A percentile compares a stretch with the other conserved stretches of the same genome.
Conservation (phyloP, 2,113 vertebrate species). For the Charadrius vociferus region DNA sequence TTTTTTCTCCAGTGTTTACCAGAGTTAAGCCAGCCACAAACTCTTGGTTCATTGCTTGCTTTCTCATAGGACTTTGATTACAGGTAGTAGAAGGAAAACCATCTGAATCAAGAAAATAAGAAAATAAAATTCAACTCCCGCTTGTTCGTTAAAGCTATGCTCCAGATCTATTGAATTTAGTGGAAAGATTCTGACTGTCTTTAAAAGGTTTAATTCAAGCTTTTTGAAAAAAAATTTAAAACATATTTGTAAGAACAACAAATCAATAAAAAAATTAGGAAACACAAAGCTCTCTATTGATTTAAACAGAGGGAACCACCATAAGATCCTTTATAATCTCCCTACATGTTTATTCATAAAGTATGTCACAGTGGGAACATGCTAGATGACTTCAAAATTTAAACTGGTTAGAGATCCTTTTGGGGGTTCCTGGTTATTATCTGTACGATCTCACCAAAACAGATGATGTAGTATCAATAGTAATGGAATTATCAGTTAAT, state of each 20-base stretch:
- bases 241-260: neutral
- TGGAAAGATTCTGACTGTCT: neutral
- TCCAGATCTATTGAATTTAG: neutral
- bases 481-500: slow-evolving; percentile 75
- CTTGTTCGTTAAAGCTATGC: neutral
- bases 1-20: neutral
- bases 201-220: neutral
- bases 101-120: neutral
- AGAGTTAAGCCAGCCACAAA: neutral
- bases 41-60: neutral
- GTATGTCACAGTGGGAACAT: neutral
- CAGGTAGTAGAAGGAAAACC: neutral
- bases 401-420: slow-evolving; percentile 46
- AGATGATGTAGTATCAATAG: slow-evolving; percentile 64
- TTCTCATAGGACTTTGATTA: neutral
- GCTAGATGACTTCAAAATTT: slow-evolving; percentile 36
- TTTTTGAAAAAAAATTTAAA: neutral
- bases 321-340: neutral
- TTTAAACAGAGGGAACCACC: neutral
- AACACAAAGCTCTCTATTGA: neutral
- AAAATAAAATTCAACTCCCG: neutral
- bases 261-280: neutral
- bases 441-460: slow-evolving; percentile 44
- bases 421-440: neutral
- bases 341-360: neutral